Conservation (phyloP, 2,888 invertebrate species). For the Philaethria dido region DNA sequence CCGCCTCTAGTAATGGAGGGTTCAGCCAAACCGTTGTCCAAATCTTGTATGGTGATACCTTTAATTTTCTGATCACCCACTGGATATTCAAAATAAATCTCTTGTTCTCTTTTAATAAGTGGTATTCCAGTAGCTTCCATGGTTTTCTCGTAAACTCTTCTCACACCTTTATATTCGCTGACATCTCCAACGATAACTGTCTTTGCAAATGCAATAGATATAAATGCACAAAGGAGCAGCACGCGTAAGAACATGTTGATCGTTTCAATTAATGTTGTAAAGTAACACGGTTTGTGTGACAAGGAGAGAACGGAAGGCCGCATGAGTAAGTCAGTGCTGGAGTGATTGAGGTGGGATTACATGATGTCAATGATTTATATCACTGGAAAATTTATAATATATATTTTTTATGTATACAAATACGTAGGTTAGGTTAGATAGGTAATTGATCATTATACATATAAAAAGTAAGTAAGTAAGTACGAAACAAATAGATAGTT, state of each 20-base stretch:
- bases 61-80: constrained; percentile 66
- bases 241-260: constrained; percentile 43
- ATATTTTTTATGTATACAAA: too few species aligned
- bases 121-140: constrained; percentile 57
- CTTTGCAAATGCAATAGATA: constrained; percentile 54
- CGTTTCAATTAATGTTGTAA: constrained; percentile 33
- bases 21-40: constrained; percentile 68
- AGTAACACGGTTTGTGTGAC: constrained; percentile 12
- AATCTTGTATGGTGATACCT: constrained; percentile 72
- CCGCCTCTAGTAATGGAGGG: constrained; percentile 73
- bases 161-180: constrained; percentile 58
- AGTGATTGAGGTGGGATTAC: constrained; percentile 28
- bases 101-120: constrained; percentile 61
- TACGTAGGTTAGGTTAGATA: too few species aligned
- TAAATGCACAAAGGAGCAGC: constrained; percentile 43
- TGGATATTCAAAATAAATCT: constrained; percentile 62
- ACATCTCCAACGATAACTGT: constrained; percentile 67
- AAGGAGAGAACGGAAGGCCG: constrained; percentile 32
- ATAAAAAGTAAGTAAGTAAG: too few species aligned
- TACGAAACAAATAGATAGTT: too few species aligned
- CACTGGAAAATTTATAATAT: not conserved
- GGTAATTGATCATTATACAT: too few species aligned
- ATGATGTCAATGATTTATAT: constrained; percentile 20
- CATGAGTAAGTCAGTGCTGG: constrained; percentile 33
- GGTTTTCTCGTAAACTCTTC: constrained; percentile 60